A percentile compares a stretch with the other conserved stretches of the same genome.
Evolutionary conservation across 2,797 vertebrate species (phyloP).

Genomic region (Hipposideros larvatus): DNA sequence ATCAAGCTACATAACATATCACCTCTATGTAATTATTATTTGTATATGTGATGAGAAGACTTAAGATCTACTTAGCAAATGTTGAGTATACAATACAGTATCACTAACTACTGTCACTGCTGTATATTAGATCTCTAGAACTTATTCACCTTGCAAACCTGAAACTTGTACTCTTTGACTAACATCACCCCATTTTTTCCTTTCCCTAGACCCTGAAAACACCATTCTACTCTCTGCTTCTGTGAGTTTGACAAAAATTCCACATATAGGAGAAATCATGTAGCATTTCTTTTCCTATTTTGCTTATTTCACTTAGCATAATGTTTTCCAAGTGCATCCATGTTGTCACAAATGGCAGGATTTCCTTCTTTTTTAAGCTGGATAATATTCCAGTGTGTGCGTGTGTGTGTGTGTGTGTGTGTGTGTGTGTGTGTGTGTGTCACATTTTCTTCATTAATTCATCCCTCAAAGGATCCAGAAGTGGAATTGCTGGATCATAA

Average conservation of each 20-base stretch:
- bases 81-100: neutral
- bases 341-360: neutral
- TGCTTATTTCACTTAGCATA: neutral
- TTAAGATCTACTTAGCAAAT: neutral
- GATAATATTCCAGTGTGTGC: neutral
- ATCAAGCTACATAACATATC: neutral
- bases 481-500: neutral
- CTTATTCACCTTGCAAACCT: neutral
- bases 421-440: neutral
- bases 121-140: neutral
- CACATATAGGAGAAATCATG: neutral
- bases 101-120: neutral
- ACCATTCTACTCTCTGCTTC: neutral
- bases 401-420: too few species aligned
- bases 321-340: neutral
- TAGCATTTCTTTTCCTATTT: neutral
- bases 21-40: neutral
- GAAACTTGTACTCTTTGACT: neutral
- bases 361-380: neutral
- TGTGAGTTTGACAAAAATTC: neutral
- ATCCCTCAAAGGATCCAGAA: neutral
- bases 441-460: neutral
- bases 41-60: neutral
- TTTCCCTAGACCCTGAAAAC: neutral
- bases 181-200: neutral